Evolutionary conservation across 1,140 invertebrate species (phyloP).

Genomic region (Drosophila pandora): DNA sequence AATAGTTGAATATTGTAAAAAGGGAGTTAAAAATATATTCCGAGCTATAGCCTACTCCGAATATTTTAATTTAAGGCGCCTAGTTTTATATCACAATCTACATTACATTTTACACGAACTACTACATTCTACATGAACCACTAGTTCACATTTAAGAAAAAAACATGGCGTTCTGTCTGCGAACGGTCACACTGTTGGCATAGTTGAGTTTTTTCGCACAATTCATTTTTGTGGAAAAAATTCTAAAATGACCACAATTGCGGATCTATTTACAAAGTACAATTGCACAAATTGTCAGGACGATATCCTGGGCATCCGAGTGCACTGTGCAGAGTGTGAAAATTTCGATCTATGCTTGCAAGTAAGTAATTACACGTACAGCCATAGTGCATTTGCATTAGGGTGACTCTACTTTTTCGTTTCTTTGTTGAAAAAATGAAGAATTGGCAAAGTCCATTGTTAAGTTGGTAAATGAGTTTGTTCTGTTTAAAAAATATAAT

Average conservation of each 20-base stretch:
- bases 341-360: slow-evolving; percentile 96
- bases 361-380: slow-evolving; percentile 86
- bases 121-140: too few species aligned
- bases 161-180: slow-evolving; percentile 29
- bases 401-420: slow-evolving; percentile 6
- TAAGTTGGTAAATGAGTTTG: too few species aligned
- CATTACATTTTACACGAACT: not conserved
- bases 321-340: slow-evolving; percentile 94
- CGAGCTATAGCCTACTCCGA: not conserved
- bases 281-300: slow-evolving; percentile 96
- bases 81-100: not conserved
- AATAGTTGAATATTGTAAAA: not conserved
- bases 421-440: too few species aligned
- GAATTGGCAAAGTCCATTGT: too few species aligned
- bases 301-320: slow-evolving; percentile 92
- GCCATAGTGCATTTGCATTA: slow-evolving; percentile 5
- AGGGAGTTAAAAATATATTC: not conserved
- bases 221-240: slow-evolving; percentile 41
- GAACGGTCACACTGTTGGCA: slow-evolving; percentile 33
- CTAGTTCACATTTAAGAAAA: not conserved
- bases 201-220: slow-evolving; percentile 56
- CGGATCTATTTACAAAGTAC: slow-evolving; percentile 90
- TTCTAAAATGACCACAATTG: slow-evolving; percentile 71
- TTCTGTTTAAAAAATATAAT: too few species aligned
- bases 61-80: not conserved